Base-by-base conservation (phyloP, 2,797 vertebrate genomes). In the Lagodon rhomboides region DNA sequence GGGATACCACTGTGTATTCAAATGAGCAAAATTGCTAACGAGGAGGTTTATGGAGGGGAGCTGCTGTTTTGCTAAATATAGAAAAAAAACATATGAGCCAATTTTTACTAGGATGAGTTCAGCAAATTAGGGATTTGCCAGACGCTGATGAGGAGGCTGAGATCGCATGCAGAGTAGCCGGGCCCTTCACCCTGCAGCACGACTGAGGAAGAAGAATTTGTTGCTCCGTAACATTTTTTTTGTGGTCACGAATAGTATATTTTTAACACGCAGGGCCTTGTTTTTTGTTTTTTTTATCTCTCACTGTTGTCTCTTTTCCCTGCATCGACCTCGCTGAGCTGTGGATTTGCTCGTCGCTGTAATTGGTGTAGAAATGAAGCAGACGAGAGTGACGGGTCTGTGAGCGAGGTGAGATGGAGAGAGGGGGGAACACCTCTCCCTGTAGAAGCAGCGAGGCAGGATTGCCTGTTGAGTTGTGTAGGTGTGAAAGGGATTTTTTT, bases 401-500 rank as follows among this genome's bases (percentile, higher is more conserved):
- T 59, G 54, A 84, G 53, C 18, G 56, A 41, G 17, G 67, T 55
- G 67, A 61, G 71, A 65, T 25, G 63, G 59, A 44, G 44, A 60
- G 68, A 44, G 23, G 20, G 46, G 84, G 67, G 71, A 84, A 81
- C 80, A 77, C 77, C 73, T 78, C 47, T 50, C 34, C 22, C 53
- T 62, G 46, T 50, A 49, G 66, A 73, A 58, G 50, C 59, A 58
- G 50, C 59, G 15, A 17, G 6, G 56, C 59, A 25, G 51, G 63
- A 68, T 58, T 72, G 60, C 77, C 65, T 63, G 41, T 73, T 44
- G 68, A 80, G 34, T 12, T 61, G 72, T 23, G 71, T 50, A 30
- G 62, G 87, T 80, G 87, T 80, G 79, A 89, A 86, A 78, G 46
- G 77, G 80, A 82, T 86, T 87, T 74, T 38, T 73, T 75, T 69